Conservation (phyloP, 2,888 invertebrate genomes). For the Stratiomys singularior region DNA sequence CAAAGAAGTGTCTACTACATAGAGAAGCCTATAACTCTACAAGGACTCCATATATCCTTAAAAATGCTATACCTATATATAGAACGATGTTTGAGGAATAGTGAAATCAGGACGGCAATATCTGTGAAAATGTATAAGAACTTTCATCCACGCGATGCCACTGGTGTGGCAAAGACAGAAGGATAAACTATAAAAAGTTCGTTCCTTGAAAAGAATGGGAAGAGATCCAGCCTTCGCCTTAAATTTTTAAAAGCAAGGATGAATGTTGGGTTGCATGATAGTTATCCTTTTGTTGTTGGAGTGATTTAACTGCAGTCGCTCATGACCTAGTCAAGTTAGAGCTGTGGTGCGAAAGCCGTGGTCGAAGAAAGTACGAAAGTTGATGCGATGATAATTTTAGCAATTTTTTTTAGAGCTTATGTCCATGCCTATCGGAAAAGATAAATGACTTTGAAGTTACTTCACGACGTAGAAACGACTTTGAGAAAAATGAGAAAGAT, state of each 20-base stretch:
- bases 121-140: background rate
- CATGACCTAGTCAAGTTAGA: background rate
- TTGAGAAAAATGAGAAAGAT: too few relatives aligned
- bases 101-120: background rate
- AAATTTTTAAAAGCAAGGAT: background rate
- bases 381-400: background rate
- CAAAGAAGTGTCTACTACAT: background rate
- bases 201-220: slow-evolving; percentile 4
- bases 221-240: background rate
- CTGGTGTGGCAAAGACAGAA: background rate
- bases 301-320: background rate
- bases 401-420: too few relatives aligned
- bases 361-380: too few relatives aligned
- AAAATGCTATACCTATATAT: too few relatives aligned
- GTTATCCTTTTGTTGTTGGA: background rate
- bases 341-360: background rate
- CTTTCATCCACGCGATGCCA: background rate
- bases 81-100: background rate
- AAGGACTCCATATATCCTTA: background rate
- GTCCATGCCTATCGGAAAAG: too few relatives aligned
- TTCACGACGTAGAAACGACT: too few relatives aligned
- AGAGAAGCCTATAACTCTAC: background rate
- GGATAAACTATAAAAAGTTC: slow-evolving; percentile 1
- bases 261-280: background rate
- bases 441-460: too few relatives aligned